Evolutionary conservation across 35 echinoderm and acorn worm genomes (phyloP).

Genomic region (Strongylocentrotus purpuratus): DNA sequence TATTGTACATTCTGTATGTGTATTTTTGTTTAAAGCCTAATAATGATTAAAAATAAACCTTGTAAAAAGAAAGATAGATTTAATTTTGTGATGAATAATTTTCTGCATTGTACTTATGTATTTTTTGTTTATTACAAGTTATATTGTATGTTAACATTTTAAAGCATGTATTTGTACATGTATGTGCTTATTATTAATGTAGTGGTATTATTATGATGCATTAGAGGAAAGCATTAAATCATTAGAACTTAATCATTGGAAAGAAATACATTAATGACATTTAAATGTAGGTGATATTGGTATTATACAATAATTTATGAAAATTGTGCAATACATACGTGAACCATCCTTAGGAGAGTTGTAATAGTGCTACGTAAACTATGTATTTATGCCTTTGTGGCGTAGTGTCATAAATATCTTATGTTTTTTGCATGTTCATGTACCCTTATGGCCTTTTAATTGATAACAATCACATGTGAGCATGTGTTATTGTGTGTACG

Average conservation of each 20-base stretch:
- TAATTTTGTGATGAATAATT: background rate
- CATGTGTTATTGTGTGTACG: background rate
- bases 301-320: conserved; percentile 14
- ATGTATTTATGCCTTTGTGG: background rate
- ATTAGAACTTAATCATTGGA: background rate
- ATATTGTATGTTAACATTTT: background rate
- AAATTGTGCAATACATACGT: background rate
- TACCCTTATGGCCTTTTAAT: background rate
- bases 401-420: background rate
- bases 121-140: background rate
- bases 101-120: background rate
- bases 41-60: background rate
- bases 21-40: background rate
- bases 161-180: background rate
- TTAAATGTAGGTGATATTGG: background rate
- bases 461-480: background rate
- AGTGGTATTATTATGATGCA: background rate
- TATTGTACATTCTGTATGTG: background rate
- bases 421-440: background rate
- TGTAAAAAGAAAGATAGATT: conserved; percentile 5
- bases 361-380: background rate
- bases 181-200: background rate
- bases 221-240: background rate
- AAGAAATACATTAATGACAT: background rate
- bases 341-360: background rate